Percentiles rank a stretch among this genome's conserved stretches.
phyloP scores from a whole-genome alignment of 1,140 invertebrate species.

The Schlechtendalia chinensis region DNA sequence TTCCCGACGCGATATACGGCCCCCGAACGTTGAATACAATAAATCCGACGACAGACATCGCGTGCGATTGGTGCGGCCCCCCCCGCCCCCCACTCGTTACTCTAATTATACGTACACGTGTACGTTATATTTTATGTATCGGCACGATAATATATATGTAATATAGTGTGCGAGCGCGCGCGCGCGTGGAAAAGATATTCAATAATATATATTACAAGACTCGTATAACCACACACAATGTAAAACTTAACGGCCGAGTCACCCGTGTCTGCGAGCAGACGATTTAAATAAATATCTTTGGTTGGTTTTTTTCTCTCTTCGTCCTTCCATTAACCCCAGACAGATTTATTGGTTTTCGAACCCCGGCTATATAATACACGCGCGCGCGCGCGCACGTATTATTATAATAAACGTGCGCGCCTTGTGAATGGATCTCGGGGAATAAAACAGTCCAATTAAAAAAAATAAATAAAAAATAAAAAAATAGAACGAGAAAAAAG shows the following conservation, averaged over 20 bases:
- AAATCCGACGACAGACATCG: no score
- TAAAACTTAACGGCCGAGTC: conserved; percentile 46
- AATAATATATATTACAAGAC: background rate
- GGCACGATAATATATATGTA: background rate
- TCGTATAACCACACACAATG: conserved; percentile 43
- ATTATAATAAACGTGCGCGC: conserved; percentile 48
- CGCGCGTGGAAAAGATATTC: no score
- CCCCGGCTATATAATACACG: conserved; percentile 1
- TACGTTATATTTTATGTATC: background rate
- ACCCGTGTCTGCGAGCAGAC: conserved; percentile 29
- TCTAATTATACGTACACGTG: conserved; percentile 13
- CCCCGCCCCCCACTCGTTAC: conserved; percentile 26
- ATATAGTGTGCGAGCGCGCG: background rate
- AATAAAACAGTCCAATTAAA: conserved; percentile 47
- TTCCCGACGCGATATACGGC: background rate
- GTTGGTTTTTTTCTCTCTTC: background rate
- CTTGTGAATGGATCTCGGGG: conserved; percentile 39
- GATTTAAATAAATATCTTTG: conserved; percentile 46
- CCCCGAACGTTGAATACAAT: no score
- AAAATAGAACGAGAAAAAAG: no score
- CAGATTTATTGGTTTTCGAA: conserved; percentile 50
- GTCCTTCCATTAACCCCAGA: conserved; percentile 48
- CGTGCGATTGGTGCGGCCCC: no score
- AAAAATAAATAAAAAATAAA: no score
- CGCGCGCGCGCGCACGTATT: background rate